Conservation (phyloP, 2,113 vertebrate genomes). For the Edolisoma coerulescens region DNA sequence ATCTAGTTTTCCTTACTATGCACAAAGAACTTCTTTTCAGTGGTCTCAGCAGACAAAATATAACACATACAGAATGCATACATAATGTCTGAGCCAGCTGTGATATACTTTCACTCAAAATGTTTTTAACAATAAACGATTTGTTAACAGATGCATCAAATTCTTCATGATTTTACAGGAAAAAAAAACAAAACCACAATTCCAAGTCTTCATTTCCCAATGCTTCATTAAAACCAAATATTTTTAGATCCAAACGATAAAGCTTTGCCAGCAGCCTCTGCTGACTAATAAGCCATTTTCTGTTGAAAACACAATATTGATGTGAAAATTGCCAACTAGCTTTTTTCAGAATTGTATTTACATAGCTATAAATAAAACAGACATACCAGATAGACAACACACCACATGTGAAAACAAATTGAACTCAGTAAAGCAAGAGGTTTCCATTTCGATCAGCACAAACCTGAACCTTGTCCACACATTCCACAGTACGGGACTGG, state of each 20-base stretch:
- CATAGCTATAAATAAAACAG: constrained; percentile 54
- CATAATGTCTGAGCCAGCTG: constrained; percentile 11
- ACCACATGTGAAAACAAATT: constrained; percentile 57
- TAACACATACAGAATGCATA: background rate
- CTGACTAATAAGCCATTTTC: constrained; percentile 36
- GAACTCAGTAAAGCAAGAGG: constrained; percentile 2
- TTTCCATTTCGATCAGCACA: constrained; percentile 44
- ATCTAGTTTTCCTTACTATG: background rate
- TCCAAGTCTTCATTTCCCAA: constrained; percentile 3
- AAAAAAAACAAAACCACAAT: background rate
- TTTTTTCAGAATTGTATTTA: constrained; percentile 1
- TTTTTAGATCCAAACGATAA: constrained; percentile 42
- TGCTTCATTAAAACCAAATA: constrained; percentile 46
- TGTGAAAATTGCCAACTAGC: constrained; percentile 20
- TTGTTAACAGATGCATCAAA: constrained; percentile 48
- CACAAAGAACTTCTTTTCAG: background rate
- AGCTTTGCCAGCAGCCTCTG: constrained; percentile 35
- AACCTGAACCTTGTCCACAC: constrained; percentile 44
- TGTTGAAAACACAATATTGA: constrained; percentile 50
- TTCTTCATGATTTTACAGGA: background rate
- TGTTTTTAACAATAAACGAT: background rate
- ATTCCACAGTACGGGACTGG: constrained; percentile 17
- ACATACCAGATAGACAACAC: constrained; percentile 43
- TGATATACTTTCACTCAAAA: constrained; percentile 26
- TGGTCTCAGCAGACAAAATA: constrained; percentile 17